Conservation (phyloP, 2,113 vertebrate species). For the Macroglossus sobrinus region DNA sequence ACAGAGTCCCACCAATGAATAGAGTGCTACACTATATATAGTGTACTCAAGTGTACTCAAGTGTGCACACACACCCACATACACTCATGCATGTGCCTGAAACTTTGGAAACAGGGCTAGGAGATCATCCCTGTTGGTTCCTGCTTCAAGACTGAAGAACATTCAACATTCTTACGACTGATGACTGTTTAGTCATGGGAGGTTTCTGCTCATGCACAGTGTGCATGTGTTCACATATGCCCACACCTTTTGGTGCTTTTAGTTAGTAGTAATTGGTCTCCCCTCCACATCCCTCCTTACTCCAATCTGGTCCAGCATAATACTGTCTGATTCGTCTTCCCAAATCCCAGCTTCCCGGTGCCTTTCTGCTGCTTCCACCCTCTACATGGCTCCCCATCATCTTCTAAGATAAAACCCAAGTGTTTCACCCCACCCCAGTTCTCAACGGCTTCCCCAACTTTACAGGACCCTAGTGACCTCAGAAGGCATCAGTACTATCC, state of each 20-base stretch:
- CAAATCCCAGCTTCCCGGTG: neutral
- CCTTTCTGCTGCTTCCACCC: neutral
- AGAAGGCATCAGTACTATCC: neutral
- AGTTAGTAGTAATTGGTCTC: neutral
- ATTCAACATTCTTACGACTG: accelerated
- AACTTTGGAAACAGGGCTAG: neutral
- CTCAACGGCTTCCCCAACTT: neutral
- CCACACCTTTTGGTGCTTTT: neutral
- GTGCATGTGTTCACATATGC: accelerated
- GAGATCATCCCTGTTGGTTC: neutral
- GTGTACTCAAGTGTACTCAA: accelerated
- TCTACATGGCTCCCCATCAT: neutral
- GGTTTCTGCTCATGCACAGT: neutral
- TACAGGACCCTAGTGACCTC: neutral
- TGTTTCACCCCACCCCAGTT: neutral
- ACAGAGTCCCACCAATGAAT: accelerated
- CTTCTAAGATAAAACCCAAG: neutral
- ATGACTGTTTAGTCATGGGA: neutral
- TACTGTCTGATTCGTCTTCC: neutral
- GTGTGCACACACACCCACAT: neutral
- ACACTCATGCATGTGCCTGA: neutral
- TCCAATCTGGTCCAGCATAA: neutral
- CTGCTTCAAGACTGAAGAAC: neutral
- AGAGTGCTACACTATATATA: accelerated
- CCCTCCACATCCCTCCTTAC: neutral